A percentile compares a stretch with the other conserved stretches of the same genome.
Evolutionary conservation across 1,140 invertebrate genomes (phyloP).

Genomic region (Thereuonema tuberculata): DNA sequence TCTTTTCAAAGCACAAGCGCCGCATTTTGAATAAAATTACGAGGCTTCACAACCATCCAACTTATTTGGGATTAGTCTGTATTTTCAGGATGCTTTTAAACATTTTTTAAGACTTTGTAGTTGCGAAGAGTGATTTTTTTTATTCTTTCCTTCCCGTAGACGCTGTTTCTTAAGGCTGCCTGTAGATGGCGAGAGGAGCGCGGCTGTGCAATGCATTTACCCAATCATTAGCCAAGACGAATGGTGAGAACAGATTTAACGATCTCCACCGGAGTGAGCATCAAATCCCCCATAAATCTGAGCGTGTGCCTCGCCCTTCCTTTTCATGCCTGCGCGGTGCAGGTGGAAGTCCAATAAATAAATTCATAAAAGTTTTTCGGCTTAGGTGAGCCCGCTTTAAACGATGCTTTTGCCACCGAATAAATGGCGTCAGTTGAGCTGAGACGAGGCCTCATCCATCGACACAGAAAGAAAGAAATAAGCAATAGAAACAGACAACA

Average conservation of each 20-base stretch:
- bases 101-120: too few relatives aligned
- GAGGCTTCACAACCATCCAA: too few relatives aligned
- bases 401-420: slow-evolving; percentile 1
- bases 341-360: slow-evolving; percentile 4
- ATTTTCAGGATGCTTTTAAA: too few relatives aligned
- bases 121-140: too few relatives aligned
- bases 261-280: not conserved
- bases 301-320: not conserved
- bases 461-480: too few relatives aligned
- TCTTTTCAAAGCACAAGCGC: too few relatives aligned
- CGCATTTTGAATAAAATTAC: too few relatives aligned
- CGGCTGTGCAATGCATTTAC: not conserved
- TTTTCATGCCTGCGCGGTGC: not conserved
- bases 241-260: not conserved
- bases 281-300: not conserved
- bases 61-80: too few relatives aligned
- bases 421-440: slow-evolving; percentile 1
- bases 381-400: slow-evolving; percentile 1
- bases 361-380: slow-evolving; percentile 7
- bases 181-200: too few relatives aligned
- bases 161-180: too few relatives aligned
- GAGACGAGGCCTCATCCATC: not conserved
- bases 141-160: too few relatives aligned
- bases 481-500: too few relatives aligned
- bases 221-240: not conserved